Evolutionary conservation across 2,797 vertebrate genomes (phyloP), one percentile per base, ranked within the genome.

Genomic region (Tolypeutes matacus): DNA sequence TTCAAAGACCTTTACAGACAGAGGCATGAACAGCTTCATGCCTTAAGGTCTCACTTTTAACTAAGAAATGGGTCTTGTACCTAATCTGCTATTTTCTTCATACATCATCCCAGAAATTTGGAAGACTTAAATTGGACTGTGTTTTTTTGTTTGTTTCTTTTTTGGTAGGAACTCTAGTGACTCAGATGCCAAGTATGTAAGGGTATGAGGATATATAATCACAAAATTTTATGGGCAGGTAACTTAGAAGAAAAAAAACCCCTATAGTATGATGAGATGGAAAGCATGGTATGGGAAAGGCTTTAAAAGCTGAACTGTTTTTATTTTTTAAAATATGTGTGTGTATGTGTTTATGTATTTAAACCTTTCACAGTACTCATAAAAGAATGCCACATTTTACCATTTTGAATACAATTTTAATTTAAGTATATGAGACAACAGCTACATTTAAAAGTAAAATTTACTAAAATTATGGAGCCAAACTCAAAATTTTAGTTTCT

Each of bases 391-490:
- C 36, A 93, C n/a, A 83, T 36, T 89, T 82, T 53, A 91, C 25
- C 80, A 77, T 23, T 73, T 56, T 86, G 46, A 94, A 93, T 77
- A 78, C 29, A 60, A 86, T 92, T 80, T 92, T 78, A 76, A 67
- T 36, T 56, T 67, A 86, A 93, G 42, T 46, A 46, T 86, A 49
- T 70, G 34, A 89, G 6, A 46, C 23, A 86, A 86, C 21, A 91
- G 9, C 13, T 83, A 64, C 62, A 25, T 51, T 53, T 88, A 76
- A 91, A 86, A 76, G 56, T n/a, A 82, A 93, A 76, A 80, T 49
- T 82, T 80, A 58, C 67, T 89, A 60, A 78, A 89, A 91, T 93
- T 69, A 65, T 78, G 76, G 56, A 91, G 91, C 12, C 34, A 92
- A 90, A 36, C 12, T 14, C 7, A 10, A 42, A 69, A 69, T 65